Conservation (phyloP, 2,113 vertebrate genomes). For the Climacteris rufus region DNA sequence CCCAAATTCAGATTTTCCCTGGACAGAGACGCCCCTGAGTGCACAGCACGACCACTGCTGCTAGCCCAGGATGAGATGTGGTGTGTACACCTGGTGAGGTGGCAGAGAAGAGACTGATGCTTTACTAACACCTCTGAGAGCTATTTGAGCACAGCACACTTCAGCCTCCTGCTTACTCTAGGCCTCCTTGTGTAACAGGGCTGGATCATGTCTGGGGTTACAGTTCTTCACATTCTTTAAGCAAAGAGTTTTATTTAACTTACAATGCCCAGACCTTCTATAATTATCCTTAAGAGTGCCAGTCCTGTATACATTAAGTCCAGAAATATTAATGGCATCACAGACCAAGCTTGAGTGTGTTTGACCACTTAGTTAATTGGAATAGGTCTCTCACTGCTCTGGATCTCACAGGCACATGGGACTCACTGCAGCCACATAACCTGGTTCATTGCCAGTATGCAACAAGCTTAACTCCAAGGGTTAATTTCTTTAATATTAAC, state of each 20-base stretch:
- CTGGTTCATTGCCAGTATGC: neutral
- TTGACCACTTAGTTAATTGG: neutral
- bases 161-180: neutral
- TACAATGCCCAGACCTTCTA: neutral
- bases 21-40: neutral
- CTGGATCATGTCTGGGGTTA: neutral
- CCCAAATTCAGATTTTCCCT: neutral
- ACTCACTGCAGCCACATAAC: neutral
- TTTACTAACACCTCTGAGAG: neutral
- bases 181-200: neutral
- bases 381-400: neutral
- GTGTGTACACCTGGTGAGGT: fast-evolving
- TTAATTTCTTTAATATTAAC: neutral
- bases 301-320: neutral
- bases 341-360: neutral
- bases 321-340: neutral
- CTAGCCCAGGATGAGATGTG: neutral
- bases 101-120: neutral
- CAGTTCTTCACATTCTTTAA: neutral
- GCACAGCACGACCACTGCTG: neutral
- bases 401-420: neutral
- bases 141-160: neutral
- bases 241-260: neutral
- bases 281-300: neutral
- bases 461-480: neutral